Evolutionary conservation across 2,113 vertebrate genomes (phyloP).

Genomic region (Trochalopteron elliotii): DNA sequence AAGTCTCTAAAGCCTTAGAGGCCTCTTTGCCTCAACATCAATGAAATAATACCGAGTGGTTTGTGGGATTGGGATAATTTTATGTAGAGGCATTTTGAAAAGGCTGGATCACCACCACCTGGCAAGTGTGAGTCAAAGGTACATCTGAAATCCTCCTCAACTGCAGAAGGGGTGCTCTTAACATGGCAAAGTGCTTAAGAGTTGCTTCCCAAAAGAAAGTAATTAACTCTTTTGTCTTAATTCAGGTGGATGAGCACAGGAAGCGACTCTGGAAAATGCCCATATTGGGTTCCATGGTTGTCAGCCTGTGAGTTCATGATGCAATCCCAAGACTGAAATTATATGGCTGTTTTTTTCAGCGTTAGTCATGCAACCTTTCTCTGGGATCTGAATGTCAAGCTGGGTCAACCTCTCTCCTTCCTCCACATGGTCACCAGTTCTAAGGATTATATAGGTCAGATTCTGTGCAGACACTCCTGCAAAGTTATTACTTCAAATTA

Average conservation of each 20-base stretch:
- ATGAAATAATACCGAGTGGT: not conserved
- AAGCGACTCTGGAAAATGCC: not conserved
- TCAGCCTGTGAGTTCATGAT: not conserved
- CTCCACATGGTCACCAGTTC: conserved; percentile 7
- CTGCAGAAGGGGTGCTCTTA: not conserved
- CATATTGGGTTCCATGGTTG: not conserved
- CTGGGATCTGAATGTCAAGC: conserved; percentile 30
- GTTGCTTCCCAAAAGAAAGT: not conserved
- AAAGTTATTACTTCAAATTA: conserved; percentile 58
- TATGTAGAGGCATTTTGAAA: not conserved
- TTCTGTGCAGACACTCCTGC: conserved; percentile 26
- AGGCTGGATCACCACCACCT: conserved; percentile 24
- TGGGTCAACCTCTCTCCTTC: conserved; percentile 43
- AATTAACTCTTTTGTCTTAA: not conserved
- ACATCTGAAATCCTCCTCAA: not conserved
- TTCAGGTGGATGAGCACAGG: not conserved
- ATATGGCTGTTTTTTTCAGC: not conserved
- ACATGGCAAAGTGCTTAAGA: not conserved
- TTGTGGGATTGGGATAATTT: conserved; percentile 43
- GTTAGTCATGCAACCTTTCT: conserved; percentile 34
- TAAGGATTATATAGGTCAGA: conserved; percentile 52
- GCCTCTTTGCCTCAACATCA: not conserved
- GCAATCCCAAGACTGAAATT: conserved; percentile 15
- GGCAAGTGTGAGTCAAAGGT: not conserved
- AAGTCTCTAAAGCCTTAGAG: not conserved